Evolutionary conservation across 1,140 invertebrate genomes (phyloP).

Genomic region (Polypedilum pembai): DNA sequence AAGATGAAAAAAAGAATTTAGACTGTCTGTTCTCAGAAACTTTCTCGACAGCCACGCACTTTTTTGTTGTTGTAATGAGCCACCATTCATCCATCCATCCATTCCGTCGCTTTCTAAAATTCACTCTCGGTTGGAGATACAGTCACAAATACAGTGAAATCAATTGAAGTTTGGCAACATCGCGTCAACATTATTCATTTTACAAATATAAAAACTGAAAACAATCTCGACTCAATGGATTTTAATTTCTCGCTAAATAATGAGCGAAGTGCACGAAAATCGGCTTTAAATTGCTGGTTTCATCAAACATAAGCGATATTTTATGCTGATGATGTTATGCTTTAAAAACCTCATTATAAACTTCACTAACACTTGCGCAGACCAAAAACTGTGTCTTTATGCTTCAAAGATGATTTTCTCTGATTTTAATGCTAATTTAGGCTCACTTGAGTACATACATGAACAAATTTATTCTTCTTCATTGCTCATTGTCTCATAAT

Average conservation of each 20-base stretch:
- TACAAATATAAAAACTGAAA: neutral
- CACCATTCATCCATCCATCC: neutral
- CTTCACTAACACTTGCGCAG: neutral
- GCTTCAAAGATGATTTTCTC: neutral
- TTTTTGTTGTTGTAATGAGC: neutral
- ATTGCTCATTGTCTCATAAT: neutral
- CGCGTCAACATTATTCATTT: neutral
- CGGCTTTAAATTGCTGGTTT: neutral
- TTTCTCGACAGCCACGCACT: neutral
- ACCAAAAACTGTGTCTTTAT: neutral
- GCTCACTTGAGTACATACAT: neutral
- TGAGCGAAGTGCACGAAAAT: slow-evolving; percentile 16
- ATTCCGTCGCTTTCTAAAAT: slow-evolving; percentile 23
- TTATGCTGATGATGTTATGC: slow-evolving; percentile 17
- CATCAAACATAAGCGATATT: slow-evolving; percentile 11
- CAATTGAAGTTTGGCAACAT: neutral
- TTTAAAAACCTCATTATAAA: slow-evolving; percentile 9
- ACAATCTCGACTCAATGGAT: neutral
- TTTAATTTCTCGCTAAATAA: neutral
- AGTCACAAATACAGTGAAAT: neutral
- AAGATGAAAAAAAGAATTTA: neutral
- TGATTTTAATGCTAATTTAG: neutral
- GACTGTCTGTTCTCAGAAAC: neutral
- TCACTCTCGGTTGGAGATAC: neutral
- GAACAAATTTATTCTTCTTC: neutral